phyloP scores from a whole-genome alignment of 2,888 invertebrate genomes.

The Melinaea marsaeus region DNA sequence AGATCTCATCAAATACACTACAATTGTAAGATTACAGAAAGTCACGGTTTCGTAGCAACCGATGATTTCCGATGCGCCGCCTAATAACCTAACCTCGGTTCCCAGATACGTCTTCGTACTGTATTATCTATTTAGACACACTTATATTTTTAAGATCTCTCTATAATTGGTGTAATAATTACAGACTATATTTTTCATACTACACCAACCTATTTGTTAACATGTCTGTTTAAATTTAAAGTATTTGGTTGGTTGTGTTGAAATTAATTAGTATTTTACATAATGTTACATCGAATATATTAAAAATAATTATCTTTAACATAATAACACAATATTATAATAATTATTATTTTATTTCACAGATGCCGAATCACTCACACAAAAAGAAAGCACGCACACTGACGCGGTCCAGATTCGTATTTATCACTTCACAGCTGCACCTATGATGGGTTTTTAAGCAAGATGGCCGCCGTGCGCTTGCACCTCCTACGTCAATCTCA shows the following conservation, averaged over 20 bases:
- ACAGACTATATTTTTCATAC: not conserved
- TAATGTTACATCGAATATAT: no score
- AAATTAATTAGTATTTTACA: no score
- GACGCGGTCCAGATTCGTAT: constrained; percentile 49
- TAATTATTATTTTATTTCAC: no score
- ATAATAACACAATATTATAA: no score
- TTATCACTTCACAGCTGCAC: constrained; percentile 74
- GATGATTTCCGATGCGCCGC: constrained; percentile 61
- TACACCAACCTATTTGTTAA: no score
- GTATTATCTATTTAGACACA: constrained; percentile 21
- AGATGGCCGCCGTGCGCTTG: constrained; percentile 71
- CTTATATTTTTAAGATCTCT: constrained; percentile 15
- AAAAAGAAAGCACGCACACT: constrained; percentile 49
- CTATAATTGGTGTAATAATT: constrained; percentile 7
- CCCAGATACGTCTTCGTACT: constrained; percentile 33
- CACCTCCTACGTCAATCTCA: constrained; percentile 66
- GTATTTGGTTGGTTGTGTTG: no score
- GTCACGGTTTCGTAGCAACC: constrained; percentile 48
- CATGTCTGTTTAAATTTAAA: no score
- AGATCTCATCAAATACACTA: constrained; percentile 40
- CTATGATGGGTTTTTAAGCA: constrained; percentile 74
- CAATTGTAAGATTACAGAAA: constrained; percentile 42
- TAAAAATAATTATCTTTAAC: no score
- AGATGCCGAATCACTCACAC: constrained; percentile 27
- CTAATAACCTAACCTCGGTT: constrained; percentile 46